phyloP scores from a whole-genome alignment of 2,113 vertebrate species.

The Lasiurus borealis region DNA sequence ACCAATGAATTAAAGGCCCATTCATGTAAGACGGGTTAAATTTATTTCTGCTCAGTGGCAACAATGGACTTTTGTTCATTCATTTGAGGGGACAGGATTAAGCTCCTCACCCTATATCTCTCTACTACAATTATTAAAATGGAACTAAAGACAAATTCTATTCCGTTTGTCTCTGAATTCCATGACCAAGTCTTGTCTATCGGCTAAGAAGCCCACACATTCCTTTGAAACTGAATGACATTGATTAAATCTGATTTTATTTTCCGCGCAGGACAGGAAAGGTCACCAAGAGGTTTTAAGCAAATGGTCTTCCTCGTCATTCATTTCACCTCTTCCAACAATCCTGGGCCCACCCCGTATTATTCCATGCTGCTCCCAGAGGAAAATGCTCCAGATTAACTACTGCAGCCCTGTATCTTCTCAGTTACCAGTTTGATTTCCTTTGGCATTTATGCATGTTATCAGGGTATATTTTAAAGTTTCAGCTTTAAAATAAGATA shows the following conservation, averaged over 20 bases:
- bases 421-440: constrained; percentile 3
- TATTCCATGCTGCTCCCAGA: background rate
- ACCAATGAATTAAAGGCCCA: background rate
- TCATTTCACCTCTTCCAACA: background rate
- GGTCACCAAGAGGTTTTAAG: constrained; percentile 48
- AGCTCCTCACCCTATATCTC: background rate
- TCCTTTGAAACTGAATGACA: constrained; percentile 36
- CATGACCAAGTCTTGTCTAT: constrained; percentile 40
- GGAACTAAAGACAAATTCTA: constrained; percentile 60
- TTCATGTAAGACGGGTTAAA: background rate
- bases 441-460: background rate
- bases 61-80: background rate
- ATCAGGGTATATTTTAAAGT: constrained; percentile 48
- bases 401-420: background rate
- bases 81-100: background rate
- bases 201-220: constrained; percentile 30
- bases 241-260: constrained; percentile 53
- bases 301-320: background rate
- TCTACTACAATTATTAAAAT: constrained; percentile 17
- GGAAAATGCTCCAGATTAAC: constrained; percentile 5
- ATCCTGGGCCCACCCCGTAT: background rate
- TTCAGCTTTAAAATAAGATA: constrained; percentile 54
- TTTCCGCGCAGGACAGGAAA: constrained; percentile 4
- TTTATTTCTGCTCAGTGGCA: background rate
- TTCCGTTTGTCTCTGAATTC: constrained; percentile 48